phyloP scores from a whole-genome alignment of 2,113 vertebrate genomes.

The Leuciscus idus region DNA sequence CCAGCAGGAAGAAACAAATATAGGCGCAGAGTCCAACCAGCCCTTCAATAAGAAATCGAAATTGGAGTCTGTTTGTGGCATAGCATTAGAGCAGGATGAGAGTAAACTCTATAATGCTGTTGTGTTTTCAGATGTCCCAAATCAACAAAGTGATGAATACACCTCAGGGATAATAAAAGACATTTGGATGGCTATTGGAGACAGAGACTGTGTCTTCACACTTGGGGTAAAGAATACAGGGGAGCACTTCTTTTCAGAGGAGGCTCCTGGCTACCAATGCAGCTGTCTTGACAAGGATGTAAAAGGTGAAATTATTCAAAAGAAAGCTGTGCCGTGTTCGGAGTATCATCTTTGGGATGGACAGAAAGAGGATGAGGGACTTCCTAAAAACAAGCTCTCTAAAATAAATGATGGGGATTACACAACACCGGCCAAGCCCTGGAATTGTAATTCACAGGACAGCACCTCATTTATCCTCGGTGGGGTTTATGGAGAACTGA shows the following conservation, averaged over 20 bases:
- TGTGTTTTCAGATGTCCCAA: constrained; percentile 80
- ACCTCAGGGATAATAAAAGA: constrained; percentile 97
- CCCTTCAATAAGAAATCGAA: constrained; percentile 93
- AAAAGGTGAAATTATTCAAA: constrained; percentile 77
- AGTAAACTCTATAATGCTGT: constrained; percentile 84
- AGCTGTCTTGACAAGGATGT: constrained; percentile 85
- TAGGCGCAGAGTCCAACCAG: constrained; percentile 82
- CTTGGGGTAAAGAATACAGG: constrained; percentile 80
- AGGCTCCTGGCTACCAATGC: constrained; percentile 83
- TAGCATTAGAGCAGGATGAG: constrained; percentile 90
- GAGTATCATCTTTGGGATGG: constrained; percentile 98
- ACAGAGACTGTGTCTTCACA: constrained; percentile 73
- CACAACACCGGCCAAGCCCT: constrained; percentile 92
- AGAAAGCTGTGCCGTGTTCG: constrained; percentile 91
- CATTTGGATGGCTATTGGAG: constrained; percentile 93
- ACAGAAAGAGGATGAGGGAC: constrained; percentile 85
- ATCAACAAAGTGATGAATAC: constrained; percentile 86
- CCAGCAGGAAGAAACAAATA: constrained; percentile 79
- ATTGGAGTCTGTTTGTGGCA: constrained; percentile 97
- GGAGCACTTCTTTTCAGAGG: constrained; percentile 83
- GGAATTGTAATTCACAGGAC: constrained; percentile 88
- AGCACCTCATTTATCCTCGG: constrained; percentile 94
- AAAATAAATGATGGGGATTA: constrained; percentile 92
- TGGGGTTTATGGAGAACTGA: constrained; percentile 96
- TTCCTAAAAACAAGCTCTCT: constrained; percentile 82